These are phyloP conservation scores for Drosophila sp. DNA, from an alignment of 1,140 invertebrate species.

Conservation along the genomic window DNA sequence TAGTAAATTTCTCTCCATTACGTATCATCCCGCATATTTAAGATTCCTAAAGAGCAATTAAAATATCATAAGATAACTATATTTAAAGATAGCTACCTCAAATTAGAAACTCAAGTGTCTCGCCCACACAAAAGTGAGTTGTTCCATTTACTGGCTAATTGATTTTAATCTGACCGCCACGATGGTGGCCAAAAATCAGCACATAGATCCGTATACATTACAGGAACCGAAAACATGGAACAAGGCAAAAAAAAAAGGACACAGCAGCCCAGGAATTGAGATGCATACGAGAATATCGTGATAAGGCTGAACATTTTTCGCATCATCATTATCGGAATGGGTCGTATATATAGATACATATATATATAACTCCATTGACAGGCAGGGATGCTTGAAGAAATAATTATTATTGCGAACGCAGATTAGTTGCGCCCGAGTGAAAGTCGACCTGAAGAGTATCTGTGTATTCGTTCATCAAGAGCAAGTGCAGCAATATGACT, in stretches of 20 bases:
- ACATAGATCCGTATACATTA: conserved; percentile 71
- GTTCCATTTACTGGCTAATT: conserved; percentile 76
- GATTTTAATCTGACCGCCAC: conserved; percentile 70
- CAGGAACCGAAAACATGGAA: conserved; percentile 27
- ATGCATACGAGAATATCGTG: conserved; percentile 38
- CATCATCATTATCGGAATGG: conserved; percentile 62
- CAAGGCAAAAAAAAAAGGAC: conserved; percentile 28
- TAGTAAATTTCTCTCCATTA: background rate
- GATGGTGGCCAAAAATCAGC: conserved; percentile 74
- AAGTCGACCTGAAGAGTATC: conserved; percentile 52
- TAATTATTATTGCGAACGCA: conserved; percentile 69
- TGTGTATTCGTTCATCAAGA: conserved; percentile 42
- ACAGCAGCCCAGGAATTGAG: conserved; percentile 18
- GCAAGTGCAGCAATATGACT: conserved; percentile 16
- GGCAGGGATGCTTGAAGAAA: conserved; percentile 41
- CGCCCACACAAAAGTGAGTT: conserved; percentile 62
- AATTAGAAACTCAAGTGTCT: conserved; percentile 43
- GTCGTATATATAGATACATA: too few relatives aligned
- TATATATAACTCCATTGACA: conserved; percentile 17
- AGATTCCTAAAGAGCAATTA: conserved; percentile 23
- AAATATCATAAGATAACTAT: conserved; percentile 33
- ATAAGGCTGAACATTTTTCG: conserved; percentile 68
- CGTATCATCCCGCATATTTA: background rate
- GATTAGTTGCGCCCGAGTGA: conserved; percentile 74
- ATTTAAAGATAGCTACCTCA: conserved; percentile 20